A percentile compares a stretch with the other conserved stretches of the same genome.
Conservation (phyloP, 2,888 invertebrate genomes). For the Dendrolimus houi region DNA sequence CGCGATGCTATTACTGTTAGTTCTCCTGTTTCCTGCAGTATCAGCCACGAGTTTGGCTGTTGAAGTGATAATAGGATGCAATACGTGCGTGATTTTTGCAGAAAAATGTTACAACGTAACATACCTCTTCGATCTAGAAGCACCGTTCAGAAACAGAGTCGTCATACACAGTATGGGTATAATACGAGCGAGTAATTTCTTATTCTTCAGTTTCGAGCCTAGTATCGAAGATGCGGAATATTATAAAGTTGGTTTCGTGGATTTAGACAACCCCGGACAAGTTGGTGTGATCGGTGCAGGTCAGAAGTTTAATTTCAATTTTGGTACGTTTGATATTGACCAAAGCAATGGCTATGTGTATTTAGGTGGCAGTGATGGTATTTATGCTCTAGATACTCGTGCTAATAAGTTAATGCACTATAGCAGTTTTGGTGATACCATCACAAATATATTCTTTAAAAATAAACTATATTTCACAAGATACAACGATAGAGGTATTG, state of each 20-base stretch:
- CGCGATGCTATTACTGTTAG: slow-evolving; percentile 26
- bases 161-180: slow-evolving; percentile 51
- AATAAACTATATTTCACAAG: slow-evolving; percentile 46
- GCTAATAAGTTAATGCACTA: slow-evolving; percentile 32
- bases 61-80: slow-evolving; percentile 20
- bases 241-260: slow-evolving; percentile 50
- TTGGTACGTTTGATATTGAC: slow-evolving; percentile 56
- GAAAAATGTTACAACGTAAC: slow-evolving; percentile 43
- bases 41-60: slow-evolving; percentile 14
- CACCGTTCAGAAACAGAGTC: slow-evolving; percentile 42
- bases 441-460: slow-evolving; percentile 45
- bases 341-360: slow-evolving; percentile 47
- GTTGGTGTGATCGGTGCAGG: slow-evolving; percentile 31
- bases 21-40: slow-evolving; percentile 22
- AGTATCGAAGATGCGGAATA: slow-evolving; percentile 47
- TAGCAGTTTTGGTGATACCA: slow-evolving; percentile 48
- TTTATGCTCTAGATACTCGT: slow-evolving; percentile 37
- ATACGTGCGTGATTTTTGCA: slow-evolving; percentile 39
- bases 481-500: slow-evolving; percentile 35
- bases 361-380: slow-evolving; percentile 53
- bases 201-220: slow-evolving; percentile 59
- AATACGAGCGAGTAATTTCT: slow-evolving; percentile 34
- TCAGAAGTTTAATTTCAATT: slow-evolving; percentile 36
- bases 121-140: slow-evolving; percentile 41
- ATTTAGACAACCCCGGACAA: slow-evolving; percentile 29